Percentiles rank a stretch among this genome's conserved stretches.
These are phyloP conservation scores for Pachyuromys duprasi DNA, from an alignment of 2,797 vertebrate genomes.

Conservation along the genomic window DNA sequence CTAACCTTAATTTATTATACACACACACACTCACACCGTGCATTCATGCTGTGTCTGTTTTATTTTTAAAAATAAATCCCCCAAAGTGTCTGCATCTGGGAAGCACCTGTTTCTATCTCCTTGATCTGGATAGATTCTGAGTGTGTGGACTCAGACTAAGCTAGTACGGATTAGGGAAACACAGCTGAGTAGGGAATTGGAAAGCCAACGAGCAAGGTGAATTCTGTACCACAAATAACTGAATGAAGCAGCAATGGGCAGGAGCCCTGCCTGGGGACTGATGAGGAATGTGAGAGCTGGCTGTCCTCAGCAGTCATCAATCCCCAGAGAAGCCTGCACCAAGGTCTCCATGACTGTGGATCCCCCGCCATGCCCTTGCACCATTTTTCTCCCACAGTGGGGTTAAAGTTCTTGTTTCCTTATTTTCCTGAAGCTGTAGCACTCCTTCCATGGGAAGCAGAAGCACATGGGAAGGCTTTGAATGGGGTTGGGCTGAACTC, in stretches of 20 bases:
- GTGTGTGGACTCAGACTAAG: conserved; percentile 36
- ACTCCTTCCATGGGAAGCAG: conserved; percentile 47
- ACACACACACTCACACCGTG: neutral
- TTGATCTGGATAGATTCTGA: neutral
- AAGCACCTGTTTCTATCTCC: neutral
- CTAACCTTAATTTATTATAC: neutral
- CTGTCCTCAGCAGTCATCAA: conserved; percentile 73
- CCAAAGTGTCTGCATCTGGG: neutral
- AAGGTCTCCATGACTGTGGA: conserved; percentile 77
- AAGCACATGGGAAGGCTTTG: conserved; percentile 41
- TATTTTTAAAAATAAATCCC: neutral
- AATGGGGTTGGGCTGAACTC: conserved; percentile 46
- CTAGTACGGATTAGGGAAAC: neutral
- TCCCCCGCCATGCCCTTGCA: no score
- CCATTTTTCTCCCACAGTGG: neutral
- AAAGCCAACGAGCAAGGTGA: conserved; percentile 77
- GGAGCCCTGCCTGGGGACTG: conserved; percentile 77
- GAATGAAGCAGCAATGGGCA: conserved; percentile 77
- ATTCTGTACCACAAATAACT: conserved; percentile 81
- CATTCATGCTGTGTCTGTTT: neutral
- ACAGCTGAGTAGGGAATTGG: conserved; percentile 58
- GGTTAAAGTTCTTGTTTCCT: conserved; percentile 68
- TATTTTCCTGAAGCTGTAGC: conserved; percentile 62
- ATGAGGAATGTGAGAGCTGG: conserved; percentile 72
- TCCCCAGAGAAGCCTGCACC: conserved; percentile 78